A percentile compares a stretch with the other conserved stretches of the same genome.
Evolutionary conservation across 2,888 invertebrate species (phyloP).

Genomic region (Eustalomyia histrio): DNA sequence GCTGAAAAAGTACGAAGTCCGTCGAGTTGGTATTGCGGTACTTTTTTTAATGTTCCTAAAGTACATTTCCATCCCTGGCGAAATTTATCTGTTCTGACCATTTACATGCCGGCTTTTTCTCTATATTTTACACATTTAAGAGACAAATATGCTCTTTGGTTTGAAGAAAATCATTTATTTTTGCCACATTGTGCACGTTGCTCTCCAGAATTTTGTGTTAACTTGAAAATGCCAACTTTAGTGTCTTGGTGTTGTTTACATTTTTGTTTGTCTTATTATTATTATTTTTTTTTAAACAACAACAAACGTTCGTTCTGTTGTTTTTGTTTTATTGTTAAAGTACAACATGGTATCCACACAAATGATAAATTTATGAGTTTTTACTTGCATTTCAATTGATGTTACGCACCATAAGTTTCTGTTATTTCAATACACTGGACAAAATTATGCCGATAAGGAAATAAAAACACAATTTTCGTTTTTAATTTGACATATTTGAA

Average conservation of each 20-base stretch:
- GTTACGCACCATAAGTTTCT: constrained; percentile 46
- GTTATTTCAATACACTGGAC: constrained; percentile 34
- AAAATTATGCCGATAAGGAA: constrained; percentile 10
- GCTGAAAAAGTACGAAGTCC: no score
- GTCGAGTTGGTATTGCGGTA: no score
- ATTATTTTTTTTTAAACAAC: constrained; percentile 30
- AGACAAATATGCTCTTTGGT: background rate
- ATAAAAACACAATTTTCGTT: background rate
- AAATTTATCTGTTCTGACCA: background rate
- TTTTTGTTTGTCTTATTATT: background rate
- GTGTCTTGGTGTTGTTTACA: constrained; percentile 43
- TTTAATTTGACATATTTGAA: background rate
- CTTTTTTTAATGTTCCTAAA: background rate
- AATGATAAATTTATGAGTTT: constrained; percentile 45
- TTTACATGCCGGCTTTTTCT: background rate
- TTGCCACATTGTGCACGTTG: constrained; percentile 46
- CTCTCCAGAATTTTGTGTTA: constrained; percentile 51
- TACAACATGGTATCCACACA: constrained; percentile 34
- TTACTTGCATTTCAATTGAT: constrained; percentile 48
- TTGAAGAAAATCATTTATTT: background rate
- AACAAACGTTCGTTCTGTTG: constrained; percentile 30
- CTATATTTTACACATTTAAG: background rate
- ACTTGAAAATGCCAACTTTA: constrained; percentile 52
- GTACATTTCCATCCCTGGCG: no score
- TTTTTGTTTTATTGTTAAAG: constrained; percentile 28